Evolutionary conservation across 1,140 invertebrate genomes (phyloP).

Genomic region (Triops longicaudatus): DNA sequence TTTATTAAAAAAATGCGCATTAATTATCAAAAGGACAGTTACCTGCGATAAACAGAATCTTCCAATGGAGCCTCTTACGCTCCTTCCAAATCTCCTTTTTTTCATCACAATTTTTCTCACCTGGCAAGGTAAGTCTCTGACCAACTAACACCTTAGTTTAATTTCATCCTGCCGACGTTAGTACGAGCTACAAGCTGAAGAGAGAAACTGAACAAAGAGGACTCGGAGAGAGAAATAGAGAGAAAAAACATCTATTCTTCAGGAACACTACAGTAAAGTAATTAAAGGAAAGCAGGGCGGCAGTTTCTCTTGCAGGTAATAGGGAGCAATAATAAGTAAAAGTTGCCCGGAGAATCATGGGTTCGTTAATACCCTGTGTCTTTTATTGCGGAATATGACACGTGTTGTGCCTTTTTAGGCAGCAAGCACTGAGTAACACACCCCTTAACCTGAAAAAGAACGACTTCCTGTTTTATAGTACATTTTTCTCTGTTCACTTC

Average conservation of each 20-base stretch:
- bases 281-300: too few relatives aligned
- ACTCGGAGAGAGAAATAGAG: too few relatives aligned
- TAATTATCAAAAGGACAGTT: background rate
- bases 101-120: background rate
- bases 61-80: background rate
- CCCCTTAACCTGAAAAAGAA: too few relatives aligned
- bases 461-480: too few relatives aligned
- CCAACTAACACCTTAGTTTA: background rate
- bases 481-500: background rate
- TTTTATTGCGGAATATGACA: background rate
- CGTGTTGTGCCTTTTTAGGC: background rate
- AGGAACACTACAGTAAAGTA: too few relatives aligned
- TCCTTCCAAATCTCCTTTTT: background rate
- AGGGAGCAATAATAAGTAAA: background rate
- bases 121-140: conserved; percentile 3
- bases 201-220: too few relatives aligned
- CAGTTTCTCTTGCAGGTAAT: too few relatives aligned
- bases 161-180: background rate
- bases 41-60: background rate
- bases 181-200: too few relatives aligned
- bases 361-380: background rate
- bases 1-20: background rate
- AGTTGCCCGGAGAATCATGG: background rate
- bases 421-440: background rate
- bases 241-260: too few relatives aligned